Base-by-base conservation (phyloP, 2,113 vertebrate genomes). In the Lepisosteus osseus region DNA sequence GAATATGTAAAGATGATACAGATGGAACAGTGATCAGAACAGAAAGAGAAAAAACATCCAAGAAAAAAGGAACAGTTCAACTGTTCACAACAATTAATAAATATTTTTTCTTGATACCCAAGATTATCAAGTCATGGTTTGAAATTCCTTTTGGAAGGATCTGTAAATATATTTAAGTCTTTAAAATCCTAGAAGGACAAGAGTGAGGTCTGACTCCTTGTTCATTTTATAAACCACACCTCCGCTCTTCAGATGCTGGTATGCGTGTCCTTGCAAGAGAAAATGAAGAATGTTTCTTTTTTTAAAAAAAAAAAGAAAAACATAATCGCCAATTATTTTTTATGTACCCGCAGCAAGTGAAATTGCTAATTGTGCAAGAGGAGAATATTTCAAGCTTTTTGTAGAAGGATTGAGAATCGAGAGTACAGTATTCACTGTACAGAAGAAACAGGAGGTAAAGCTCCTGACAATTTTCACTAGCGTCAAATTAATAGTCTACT, bases 61-160 rank as follows among this genome's bases (percentile, higher is more conserved):
- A 54, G 11, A 74, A 85, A 90, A 92, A 88, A 86, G 0, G 88
- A 92, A 90, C 90, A 91, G 90, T 84, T 87, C 86, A 82, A 82
- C 91, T 88, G 91, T 82, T 85, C 90, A 57, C 3, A 41, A 69
- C 63, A 29, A 29, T 68, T 56, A 65, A 57, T 69, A 61, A 54
- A 44, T 69, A 69, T 47, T 54, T 42, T 15, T n/a, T 11, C 63
- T 63, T 47, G 15, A 14, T 59, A 45, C 29, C 8, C 41, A 13
- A 66, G 7, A 44, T 44, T 41, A 66, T 66, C 41, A 66, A 66
- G 64, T 66, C 4, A 45, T 43, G 64, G 64, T 66, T 66, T 42
- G 8, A 47, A 44, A 44, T 72, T 11, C 11, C 29, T 9, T 41
- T 8, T 13, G 29, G 29, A 29, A 29, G 29, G 29, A 29, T 45